Base-by-base conservation (phyloP, 2,888 invertebrate species). In the Ctenicera cuprea region DNA sequence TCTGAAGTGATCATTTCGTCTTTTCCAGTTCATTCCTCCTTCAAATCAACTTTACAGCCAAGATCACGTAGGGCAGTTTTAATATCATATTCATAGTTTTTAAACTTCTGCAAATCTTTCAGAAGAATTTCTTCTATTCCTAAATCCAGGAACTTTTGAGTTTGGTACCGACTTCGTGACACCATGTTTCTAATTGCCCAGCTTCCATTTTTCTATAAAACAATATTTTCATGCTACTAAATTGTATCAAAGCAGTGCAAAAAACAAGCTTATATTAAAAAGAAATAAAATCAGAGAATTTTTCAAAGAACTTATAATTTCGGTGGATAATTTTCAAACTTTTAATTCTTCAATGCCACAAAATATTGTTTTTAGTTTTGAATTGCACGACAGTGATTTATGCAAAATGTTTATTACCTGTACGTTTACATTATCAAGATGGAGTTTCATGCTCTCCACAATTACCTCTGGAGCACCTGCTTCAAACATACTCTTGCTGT, bases 151-250 rank as follows among this genome's bases (percentile, higher is more conserved):
- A 96, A 95, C 64, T 90, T 90, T 0, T 89, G 84, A 78, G 91
- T 91, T 82, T 95, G 92, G 0, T 94, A 91, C 20, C 92, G 91
- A 74, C 92, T 93, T 50, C 95, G 89, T 0, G 94, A 93, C 0
- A 96, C 95, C 91, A 97, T 93, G 84, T 97, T 97, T 57, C 97
- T 90, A 33, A 97, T 91, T 0, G 96, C 95, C 94, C 96, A 95
- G 81, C 95, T 94, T 0, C 92, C 95, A 82, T 94, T 92, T 88
- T 93, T 94, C 92, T 95, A 16, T 48, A 48, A 48, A 18, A 88
- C 3, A 50, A 50, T 0, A 20, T 50, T 12, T 41, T 22, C 2
- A 52, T 14, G n/a, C 1, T 16, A 48, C 16, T 50, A 18, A 20
- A 16, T 20, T 41, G 1, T 18, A 33, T 26, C n/a, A 26, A 26